phyloP scores from a whole-genome alignment of 2,797 vertebrate genomes.

The Rhodeus uyekii region DNA sequence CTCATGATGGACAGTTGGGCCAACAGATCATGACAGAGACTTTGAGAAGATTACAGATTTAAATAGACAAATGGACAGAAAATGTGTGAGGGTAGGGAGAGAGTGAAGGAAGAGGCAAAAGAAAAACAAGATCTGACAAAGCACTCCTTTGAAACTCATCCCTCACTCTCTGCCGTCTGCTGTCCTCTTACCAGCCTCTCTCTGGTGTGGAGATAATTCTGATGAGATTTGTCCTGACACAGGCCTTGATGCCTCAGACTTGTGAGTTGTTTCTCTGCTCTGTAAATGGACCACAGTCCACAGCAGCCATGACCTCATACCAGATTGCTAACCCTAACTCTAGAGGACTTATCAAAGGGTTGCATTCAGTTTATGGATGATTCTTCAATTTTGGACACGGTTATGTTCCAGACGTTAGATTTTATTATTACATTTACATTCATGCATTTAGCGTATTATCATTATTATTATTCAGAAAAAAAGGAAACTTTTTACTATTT shows the following conservation, averaged over 20 bases:
- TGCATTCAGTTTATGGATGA: background rate
- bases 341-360: background rate
- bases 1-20: constrained; percentile 30
- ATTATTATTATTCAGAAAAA: too few relatives aligned
- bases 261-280: constrained; percentile 31
- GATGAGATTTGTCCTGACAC: constrained; percentile 39
- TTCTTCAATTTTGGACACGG: background rate
- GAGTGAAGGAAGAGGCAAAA: constrained; percentile 14
- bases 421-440: too few relatives aligned
- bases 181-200: background rate
- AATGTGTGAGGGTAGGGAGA: constrained; percentile 10
- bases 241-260: constrained; percentile 20
- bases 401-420: background rate
- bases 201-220: constrained; percentile 36
- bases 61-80: constrained; percentile 31
- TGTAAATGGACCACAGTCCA: constrained; percentile 7
- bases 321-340: background rate
- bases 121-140: constrained; percentile 37
- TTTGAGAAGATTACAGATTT: constrained; percentile 11
- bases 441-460: too few relatives aligned
- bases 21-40: constrained; percentile 31
- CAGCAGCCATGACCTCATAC: background rate
- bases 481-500: too few relatives aligned
- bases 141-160: constrained; percentile 11
- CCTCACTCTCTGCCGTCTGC: constrained; percentile 12